These are phyloP conservation scores for Paramacrobiotus metropolitanus DNA, from an alignment of 1,140 invertebrate species.

Conservation along the genomic window DNA sequence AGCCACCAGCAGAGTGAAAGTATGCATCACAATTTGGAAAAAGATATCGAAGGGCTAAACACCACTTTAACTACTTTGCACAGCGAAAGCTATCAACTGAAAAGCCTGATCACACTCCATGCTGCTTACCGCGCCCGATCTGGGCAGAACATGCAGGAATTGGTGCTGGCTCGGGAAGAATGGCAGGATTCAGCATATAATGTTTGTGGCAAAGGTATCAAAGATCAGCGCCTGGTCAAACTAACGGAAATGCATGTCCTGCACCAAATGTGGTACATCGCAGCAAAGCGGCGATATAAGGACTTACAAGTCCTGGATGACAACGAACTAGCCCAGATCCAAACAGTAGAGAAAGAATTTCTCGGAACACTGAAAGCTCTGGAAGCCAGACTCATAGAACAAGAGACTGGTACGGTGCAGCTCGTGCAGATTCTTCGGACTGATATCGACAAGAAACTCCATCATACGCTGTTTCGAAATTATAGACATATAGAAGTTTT, in stretches of 20 bases:
- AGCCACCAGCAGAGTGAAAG: neutral
- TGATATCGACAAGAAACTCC: neutral
- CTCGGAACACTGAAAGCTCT: neutral
- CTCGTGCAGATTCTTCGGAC: neutral
- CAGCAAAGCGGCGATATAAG: neutral
- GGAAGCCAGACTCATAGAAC: neutral
- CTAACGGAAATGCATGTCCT: neutral
- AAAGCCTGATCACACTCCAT: neutral
- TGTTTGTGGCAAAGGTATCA: neutral
- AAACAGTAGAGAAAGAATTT: neutral
- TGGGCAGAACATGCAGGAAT: neutral
- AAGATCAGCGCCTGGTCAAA: neutral
- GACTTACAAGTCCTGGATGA: neutral
- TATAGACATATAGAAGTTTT: no score
- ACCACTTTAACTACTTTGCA: neutral
- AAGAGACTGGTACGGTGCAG: neutral
- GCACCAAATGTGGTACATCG: neutral
- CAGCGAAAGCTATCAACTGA: neutral
- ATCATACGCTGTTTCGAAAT: neutral
- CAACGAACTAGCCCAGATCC: neutral
- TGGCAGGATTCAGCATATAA: neutral
- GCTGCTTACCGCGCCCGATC: neutral
- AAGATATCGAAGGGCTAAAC: neutral
- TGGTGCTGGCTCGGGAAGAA: neutral
- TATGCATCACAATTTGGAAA: neutral